These are phyloP conservation scores for Candoia aspera DNA, from an alignment of 2,113 vertebrate genomes.

Conservation along the genomic window DNA sequence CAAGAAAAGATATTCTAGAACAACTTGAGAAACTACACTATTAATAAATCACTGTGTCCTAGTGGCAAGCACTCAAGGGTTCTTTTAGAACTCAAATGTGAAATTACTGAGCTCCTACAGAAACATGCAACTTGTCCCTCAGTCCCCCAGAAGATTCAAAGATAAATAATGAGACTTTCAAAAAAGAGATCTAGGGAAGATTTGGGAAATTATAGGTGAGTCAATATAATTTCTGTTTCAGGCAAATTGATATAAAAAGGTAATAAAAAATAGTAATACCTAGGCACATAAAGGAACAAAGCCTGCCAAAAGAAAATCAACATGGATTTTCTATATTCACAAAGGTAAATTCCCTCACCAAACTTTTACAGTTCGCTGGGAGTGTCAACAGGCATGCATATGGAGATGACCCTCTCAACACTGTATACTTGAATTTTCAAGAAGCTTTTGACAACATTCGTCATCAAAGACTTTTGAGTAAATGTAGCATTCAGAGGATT, in stretches of 20 bases:
- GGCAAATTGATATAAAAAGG: background rate
- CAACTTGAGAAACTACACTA: background rate
- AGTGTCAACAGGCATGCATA: background rate
- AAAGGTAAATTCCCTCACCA: background rate
- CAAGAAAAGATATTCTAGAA: background rate
- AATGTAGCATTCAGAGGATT: background rate
- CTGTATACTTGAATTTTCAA: background rate
- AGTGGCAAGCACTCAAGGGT: background rate
- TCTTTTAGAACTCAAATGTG: background rate
- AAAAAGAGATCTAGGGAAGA: background rate
- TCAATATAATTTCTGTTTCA: background rate
- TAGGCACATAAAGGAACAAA: background rate
- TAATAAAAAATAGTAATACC: background rate
- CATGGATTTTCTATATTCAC: background rate
- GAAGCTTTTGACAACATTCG: background rate
- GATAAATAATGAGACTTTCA: background rate
- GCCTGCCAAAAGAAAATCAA: background rate
- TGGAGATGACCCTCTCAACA: background rate
- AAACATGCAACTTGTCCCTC: background rate
- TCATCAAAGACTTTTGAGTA: background rate
- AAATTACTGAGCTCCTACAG: background rate
- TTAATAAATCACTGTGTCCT: background rate
- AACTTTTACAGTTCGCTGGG: background rate
- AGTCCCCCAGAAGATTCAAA: background rate
- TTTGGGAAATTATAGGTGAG: background rate